Base-by-base conservation (phyloP, 53 echinoderm and acorn worm species). In the Stichopus horrens region DNA sequence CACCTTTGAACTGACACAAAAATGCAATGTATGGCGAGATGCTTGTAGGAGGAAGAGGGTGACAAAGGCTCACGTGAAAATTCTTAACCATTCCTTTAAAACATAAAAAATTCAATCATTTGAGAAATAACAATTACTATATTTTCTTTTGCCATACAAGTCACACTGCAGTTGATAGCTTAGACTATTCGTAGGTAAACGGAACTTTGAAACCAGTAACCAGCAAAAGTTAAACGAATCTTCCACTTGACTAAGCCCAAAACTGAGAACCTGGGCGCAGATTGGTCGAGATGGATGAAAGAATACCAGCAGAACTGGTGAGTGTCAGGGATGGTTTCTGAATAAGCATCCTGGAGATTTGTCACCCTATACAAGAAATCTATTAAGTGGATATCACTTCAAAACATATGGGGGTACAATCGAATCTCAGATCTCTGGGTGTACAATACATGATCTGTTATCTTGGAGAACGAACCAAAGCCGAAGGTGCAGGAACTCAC, bases 331-430 rank as follows among this genome's bases (percentile, higher is more conserved):
- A 80, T 80, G 58, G 58, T 55, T 58, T 68, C 80, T 80, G 21
- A 58, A 80, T 21, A 58, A 80, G 80, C 56, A 55, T 80, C 56
- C 56, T 55, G 22, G 80, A 80, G 80, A 58, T 21, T 58, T 80
- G 80, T 80, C 80, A 80, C 80, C 22, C 80, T 80, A 80, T 80
- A 80, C 80, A 55, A 80, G 58, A 58, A 58, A 18, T 80, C 56
- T 80, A 55, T 68, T 51, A 57, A 80, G 80, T 80, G 80, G 80
- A 80, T 80, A 80, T 58, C 80, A 80, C 80, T 80, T 80, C 80
- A 80, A 18, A 58, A 55, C 57, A 18, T 80, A 80, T 80, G 80
- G 58, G 58, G 56, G 80, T 80, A 80, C 19, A 80, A 80, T 55
- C 20, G 13, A 55, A 68, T 68, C 16, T 68, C 68, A 16, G 68